phyloP scores from a whole-genome alignment of 2,113 vertebrate species.

The Semnornis frantzii region DNA sequence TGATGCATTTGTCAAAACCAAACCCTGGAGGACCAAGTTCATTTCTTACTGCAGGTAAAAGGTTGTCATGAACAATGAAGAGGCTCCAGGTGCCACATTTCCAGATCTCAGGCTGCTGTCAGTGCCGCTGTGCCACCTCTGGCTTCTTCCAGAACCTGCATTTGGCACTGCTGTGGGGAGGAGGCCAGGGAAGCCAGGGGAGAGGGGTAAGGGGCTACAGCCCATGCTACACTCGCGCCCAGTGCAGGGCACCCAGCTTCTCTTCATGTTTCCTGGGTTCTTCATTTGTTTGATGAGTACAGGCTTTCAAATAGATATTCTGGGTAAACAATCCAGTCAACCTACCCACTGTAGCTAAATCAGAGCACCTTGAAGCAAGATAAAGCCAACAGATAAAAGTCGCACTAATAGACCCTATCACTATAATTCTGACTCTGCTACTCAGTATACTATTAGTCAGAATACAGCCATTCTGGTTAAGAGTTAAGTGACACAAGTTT shows the following conservation, averaged over 20 bases:
- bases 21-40: not conserved
- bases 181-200: not conserved
- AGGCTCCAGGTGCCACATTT: not conserved
- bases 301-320: not conserved
- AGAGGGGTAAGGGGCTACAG: not conserved
- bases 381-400: not conserved
- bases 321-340: not conserved
- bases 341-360: not conserved
- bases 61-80: not conserved
- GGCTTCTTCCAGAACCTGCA: not conserved
- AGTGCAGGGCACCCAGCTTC: not conserved
- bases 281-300: not conserved
- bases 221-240: not conserved
- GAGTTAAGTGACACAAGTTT: not conserved
- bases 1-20: not conserved
- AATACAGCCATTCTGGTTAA: slow-evolving; percentile 1
- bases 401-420: not conserved
- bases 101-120: not conserved
- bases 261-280: not conserved
- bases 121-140: not conserved
- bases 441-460: not conserved
- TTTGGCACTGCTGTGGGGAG: not conserved
- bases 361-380: not conserved
- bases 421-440: not conserved
- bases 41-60: not conserved